Percentiles rank a stretch among this genome's conserved stretches.
Evolutionary conservation across 2,797 vertebrate species (phyloP).

Genomic region (Myotis myotis): DNA sequence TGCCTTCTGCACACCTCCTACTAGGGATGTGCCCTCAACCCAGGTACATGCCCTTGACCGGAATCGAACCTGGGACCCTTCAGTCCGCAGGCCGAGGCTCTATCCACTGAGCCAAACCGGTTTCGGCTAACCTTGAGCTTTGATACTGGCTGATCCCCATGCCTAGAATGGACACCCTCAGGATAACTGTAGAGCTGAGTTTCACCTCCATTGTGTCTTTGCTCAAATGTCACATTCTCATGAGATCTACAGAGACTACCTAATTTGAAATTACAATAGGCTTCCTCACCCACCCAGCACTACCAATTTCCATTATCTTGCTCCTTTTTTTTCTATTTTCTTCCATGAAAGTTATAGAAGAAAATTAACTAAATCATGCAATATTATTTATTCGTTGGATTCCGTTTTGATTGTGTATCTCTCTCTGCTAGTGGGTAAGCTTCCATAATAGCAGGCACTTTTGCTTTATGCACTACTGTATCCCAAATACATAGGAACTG

Average conservation of each 20-base stretch:
- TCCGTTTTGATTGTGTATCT: not conserved
- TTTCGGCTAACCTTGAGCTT: not conserved
- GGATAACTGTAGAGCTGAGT: not conserved
- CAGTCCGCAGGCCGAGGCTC: no score
- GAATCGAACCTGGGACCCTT: no score
- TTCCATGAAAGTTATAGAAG: not conserved
- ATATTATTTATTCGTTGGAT: not conserved
- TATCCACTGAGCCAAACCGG: no score
- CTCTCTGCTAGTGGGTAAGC: not conserved
- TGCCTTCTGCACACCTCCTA: no score
- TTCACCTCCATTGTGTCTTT: not conserved
- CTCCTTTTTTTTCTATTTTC: not conserved
- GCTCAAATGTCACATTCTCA: not conserved
- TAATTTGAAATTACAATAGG: not conserved
- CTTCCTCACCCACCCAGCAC: not conserved
- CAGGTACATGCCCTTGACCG: no score
- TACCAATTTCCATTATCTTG: not conserved
- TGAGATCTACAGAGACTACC: not conserved
- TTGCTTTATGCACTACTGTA: not conserved
- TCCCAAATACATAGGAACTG: not conserved
- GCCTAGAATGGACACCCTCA: not conserved
- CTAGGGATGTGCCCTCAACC: no score
- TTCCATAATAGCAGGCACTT: not conserved
- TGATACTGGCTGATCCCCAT: not conserved
- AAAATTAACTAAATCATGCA: not conserved